phyloP scores from a whole-genome alignment of 1,140 invertebrate genomes.

The Globodera ellingtonae region DNA sequence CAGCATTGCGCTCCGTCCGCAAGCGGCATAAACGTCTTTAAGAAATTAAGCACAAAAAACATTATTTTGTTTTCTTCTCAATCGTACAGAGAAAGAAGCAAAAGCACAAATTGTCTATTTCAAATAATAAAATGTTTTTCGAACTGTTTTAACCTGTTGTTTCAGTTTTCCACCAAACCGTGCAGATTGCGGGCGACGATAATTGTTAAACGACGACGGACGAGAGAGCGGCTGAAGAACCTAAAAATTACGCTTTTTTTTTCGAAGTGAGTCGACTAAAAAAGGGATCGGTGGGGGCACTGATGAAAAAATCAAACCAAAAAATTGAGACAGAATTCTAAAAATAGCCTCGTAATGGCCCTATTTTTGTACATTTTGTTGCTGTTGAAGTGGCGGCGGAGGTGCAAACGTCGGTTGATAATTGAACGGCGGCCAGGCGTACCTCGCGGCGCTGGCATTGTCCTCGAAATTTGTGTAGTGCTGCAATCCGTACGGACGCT shows the following conservation, averaged over 20 bases:
- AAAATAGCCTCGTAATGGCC: no score
- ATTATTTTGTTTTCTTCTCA: not conserved
- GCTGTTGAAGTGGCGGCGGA: not conserved
- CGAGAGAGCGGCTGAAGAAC: not conserved
- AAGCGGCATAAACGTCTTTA: not conserved
- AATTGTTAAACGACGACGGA: not conserved
- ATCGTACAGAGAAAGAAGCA: constrained; percentile 5
- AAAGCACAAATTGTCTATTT: no score
- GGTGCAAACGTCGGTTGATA: not conserved
- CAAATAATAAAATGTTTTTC: not conserved
- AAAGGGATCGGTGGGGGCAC: not conserved
- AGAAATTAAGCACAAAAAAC: constrained; percentile 5
- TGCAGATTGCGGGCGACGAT: not conserved
- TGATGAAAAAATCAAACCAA: not conserved
- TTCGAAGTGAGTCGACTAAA: not conserved
- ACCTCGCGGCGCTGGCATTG: not conserved
- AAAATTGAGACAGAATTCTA: not conserved
- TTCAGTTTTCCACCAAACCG: not conserved
- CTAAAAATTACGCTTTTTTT: not conserved
- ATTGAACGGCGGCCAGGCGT: not conserved
- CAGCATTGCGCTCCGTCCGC: constrained; percentile 13
- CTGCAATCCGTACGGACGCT: constrained; percentile 8
- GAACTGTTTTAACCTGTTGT: not conserved
- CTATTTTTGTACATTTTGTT: not conserved
- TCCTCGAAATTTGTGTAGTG: constrained; percentile 22